These are phyloP conservation scores for Pycnonotus jocosus DNA, from an alignment of 2,113 vertebrate genomes.

Conservation along the genomic window DNA sequence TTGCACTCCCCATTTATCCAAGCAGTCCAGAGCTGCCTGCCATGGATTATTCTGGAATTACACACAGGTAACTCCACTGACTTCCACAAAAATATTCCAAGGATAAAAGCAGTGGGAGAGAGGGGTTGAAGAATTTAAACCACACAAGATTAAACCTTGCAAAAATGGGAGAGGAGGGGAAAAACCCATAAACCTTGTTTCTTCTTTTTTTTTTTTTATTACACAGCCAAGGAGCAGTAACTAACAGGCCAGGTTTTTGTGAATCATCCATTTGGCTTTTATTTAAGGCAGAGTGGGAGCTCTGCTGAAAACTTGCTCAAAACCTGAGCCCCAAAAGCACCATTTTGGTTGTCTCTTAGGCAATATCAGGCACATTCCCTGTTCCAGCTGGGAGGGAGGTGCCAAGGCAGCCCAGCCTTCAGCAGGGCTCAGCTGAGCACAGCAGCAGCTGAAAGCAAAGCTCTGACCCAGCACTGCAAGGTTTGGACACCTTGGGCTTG, in stretches of 20 bases:
- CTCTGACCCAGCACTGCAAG: background rate
- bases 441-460: background rate
- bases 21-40: background rate
- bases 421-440: background rate
- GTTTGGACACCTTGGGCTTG: background rate
- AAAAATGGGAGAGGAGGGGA: fast-evolving
- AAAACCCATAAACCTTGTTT: background rate
- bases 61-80: background rate
- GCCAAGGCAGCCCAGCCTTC: background rate
- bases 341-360: background rate
- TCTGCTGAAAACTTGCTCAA: background rate
- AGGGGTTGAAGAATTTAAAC: background rate
- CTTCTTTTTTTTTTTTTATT: background rate
- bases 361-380: background rate
- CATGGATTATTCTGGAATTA: background rate
- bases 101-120: background rate
- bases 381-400: background rate
- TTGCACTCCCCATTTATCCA: background rate
- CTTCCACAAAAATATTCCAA: background rate
- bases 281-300: background rate
- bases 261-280: background rate
- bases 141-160: background rate
- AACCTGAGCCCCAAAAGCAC: background rate
- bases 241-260: background rate
- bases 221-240: background rate